Evolutionary conservation across 2,888 invertebrate species (phyloP), one percentile per base, ranked within the genome.

Genomic region (Tridacna gigas): DNA sequence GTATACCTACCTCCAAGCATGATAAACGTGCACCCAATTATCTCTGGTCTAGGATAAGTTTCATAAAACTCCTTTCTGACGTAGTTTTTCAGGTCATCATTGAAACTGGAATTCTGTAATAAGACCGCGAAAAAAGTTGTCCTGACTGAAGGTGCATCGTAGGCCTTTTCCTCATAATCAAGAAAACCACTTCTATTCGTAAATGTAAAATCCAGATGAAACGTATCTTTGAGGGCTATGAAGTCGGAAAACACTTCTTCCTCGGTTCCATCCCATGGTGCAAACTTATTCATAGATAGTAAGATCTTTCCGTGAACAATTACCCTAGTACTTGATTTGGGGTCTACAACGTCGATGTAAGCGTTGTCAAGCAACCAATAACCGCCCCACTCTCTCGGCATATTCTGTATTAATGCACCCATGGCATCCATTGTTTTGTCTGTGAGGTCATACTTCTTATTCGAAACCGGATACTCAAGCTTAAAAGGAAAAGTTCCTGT

Each of bases 321-420:
- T 51, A 81, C 25, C 22, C 22, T 28, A 7, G 15, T 13, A 3
- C 45, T n/a, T 0, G 20, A 13, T 15, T 0, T 18, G 4, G 74
- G 74, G 12, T 71, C 22, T 13, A 25, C 18, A 26, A n/a, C 12
- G 26, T 71, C 51, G 13, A 25, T 11, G 13, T 51, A 26, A 22
- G 26, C 26, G 51, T 88, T 88, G 22, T 79, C 61, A 4, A 82
- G 25, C 0, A 89, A 0, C 26, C 76, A 83, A 65, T 89, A 89
- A 0, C 89, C 89, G 4, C 89, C 89, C 86, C 86, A 89, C 60
- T 83, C 73, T 11, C 28, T 26, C 0, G 89, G 89, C 22, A 86
- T 28, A 0, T 48, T 76, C 11, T 73, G 73, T 0, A 83, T 48
- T 0, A 88, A 74, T 22, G 56, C 37, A 0, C 47, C 28, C 28